These are phyloP conservation scores for Drosophila biarmipes DNA, from an alignment of 1,140 invertebrate species.

Conservation along the genomic window DNA sequence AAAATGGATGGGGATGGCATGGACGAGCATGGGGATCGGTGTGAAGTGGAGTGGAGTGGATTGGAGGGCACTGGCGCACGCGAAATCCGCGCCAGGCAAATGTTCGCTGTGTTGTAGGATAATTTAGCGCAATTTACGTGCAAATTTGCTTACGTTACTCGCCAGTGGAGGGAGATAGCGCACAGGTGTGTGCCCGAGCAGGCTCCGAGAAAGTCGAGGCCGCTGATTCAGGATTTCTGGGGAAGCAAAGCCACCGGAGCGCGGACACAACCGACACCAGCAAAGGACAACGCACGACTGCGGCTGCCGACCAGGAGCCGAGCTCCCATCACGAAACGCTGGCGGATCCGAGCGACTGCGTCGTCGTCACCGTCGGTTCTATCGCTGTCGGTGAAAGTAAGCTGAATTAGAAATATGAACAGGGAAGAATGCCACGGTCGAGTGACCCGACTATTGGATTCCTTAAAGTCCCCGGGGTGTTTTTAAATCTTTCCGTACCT, in stretches of 20 bases:
- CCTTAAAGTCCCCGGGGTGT: slow-evolving; percentile 4
- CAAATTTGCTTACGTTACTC: slow-evolving; percentile 73
- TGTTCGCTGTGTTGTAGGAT: slow-evolving; percentile 57
- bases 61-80: slow-evolving; percentile 29
- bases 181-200: slow-evolving; percentile 68
- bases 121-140: slow-evolving; percentile 80
- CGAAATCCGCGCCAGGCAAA: slow-evolving; percentile 65
- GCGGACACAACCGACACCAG: slow-evolving; percentile 74
- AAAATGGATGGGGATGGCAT: neutral
- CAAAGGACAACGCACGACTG: slow-evolving; percentile 81
- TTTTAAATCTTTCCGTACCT: neutral
- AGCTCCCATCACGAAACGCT: slow-evolving; percentile 24
- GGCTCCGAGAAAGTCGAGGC: slow-evolving; percentile 44
- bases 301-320: slow-evolving; percentile 35
- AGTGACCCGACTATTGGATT: slow-evolving; percentile 9
- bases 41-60: neutral
- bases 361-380: slow-evolving; percentile 28
- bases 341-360: slow-evolving; percentile 9
- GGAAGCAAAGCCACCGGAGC: slow-evolving; percentile 25
- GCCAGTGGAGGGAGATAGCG: slow-evolving; percentile 40
- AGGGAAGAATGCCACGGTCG: slow-evolving; percentile 30
- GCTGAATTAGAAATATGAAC: slow-evolving; percentile 80
- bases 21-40: slow-evolving; percentile 6
- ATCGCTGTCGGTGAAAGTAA: slow-evolving; percentile 58
- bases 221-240: slow-evolving; percentile 13